phyloP scores from a whole-genome alignment of 53 echinoderm and acorn worm species.

The Luidia sarsii region DNA sequence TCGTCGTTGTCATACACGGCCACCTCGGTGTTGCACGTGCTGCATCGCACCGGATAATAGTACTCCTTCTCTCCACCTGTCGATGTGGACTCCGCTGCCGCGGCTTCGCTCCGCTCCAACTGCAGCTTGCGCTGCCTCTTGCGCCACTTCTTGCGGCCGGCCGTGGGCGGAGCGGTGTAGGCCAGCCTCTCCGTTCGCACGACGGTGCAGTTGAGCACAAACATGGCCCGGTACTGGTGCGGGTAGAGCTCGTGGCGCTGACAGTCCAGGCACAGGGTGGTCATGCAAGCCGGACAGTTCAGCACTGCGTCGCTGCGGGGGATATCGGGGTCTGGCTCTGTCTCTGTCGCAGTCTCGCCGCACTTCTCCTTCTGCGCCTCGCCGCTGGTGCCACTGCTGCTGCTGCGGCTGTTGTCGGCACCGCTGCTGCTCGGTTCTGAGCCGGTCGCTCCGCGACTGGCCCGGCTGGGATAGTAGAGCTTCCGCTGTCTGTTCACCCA shows the following conservation, averaged over 20 bases:
- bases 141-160: constrained; percentile 54
- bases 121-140: constrained; percentile 46
- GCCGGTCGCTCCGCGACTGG: not conserved
- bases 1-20: constrained; percentile 88
- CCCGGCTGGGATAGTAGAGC: constrained; percentile 67
- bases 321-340: constrained; percentile 1
- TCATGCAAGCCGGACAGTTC: constrained; percentile 98
- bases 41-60: constrained; percentile 86
- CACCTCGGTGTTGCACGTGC: constrained; percentile 93
- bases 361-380: constrained; percentile 11
- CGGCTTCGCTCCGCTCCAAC: constrained; percentile 27
- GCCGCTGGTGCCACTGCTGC: not conserved
- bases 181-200: constrained; percentile 69
- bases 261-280: constrained; percentile 94
- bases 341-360: not conserved
- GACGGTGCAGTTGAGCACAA: constrained; percentile 92
- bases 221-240: constrained; percentile 95
- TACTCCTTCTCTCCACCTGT: constrained; percentile 59
- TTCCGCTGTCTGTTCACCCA: constrained; percentile 96
- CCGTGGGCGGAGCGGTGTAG: constrained; percentile 69
- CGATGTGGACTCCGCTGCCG: not conserved
- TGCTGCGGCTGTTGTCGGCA: not conserved
- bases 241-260: constrained; percentile 93
- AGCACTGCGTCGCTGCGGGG: constrained; percentile 84
- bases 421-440: not conserved